Percentiles rank a stretch among this genome's conserved stretches.
These are phyloP conservation scores for Lasioglossum leucozonium DNA, from an alignment of 2,888 invertebrate genomes.

Conservation along the genomic window DNA sequence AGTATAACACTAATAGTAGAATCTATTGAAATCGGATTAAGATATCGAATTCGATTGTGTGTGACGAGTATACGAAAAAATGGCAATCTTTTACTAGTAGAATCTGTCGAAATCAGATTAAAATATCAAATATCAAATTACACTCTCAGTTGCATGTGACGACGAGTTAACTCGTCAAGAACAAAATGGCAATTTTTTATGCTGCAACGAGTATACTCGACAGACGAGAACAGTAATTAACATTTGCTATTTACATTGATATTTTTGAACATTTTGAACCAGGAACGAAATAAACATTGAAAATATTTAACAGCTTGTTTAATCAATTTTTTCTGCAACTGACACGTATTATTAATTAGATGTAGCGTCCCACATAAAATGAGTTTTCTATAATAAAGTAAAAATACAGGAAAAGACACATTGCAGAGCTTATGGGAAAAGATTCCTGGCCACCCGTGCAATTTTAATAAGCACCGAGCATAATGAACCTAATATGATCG, in stretches of 20 bases:
- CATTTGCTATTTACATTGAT: no score
- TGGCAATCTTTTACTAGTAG: no score
- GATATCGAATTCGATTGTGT: no score
- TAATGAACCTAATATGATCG: slow-evolving; percentile 78
- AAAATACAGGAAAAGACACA: slow-evolving; percentile 45
- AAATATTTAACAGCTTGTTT: not conserved
- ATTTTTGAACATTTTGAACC: no score
- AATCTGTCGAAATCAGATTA: not conserved
- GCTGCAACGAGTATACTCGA: no score
- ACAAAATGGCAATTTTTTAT: no score
- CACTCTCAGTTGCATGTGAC: not conserved
- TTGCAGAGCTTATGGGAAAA: slow-evolving; percentile 34
- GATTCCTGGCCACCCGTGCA: slow-evolving; percentile 64
- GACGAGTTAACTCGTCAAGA: no score
- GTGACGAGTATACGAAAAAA: no score
- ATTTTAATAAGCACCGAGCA: slow-evolving; percentile 74
- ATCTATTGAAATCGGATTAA: no score
- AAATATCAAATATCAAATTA: not conserved
- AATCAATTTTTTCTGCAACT: not conserved
- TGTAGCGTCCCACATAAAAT: slow-evolving; percentile 39
- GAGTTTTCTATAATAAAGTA: slow-evolving; percentile 46
- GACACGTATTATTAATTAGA: not conserved
- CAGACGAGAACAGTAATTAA: no score
- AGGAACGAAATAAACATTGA: no score
- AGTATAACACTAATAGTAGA: no score